Base-by-base conservation (phyloP, 2,113 vertebrate species). In the Rutilus rutilus region DNA sequence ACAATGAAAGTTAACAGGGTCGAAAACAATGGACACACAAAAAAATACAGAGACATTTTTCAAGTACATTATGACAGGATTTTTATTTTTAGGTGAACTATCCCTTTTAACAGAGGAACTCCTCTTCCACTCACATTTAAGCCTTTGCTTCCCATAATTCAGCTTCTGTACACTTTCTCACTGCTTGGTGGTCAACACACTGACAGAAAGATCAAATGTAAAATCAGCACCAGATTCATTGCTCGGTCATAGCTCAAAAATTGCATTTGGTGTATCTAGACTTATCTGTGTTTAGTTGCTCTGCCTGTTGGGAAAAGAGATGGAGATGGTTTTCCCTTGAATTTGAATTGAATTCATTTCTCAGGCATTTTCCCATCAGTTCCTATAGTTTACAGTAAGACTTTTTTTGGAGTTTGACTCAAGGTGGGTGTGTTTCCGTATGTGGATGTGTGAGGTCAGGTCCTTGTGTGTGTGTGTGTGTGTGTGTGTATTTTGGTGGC, bases 401-500 rank as follows among this genome's bases (percentile, higher is more conserved):
- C 12, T 67, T 42, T 67, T 21, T 36, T 80, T 39, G 54, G 83
- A 87, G 80, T 83, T 82, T 84, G 76, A 83, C 73, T 60, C 14
- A 75, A 54, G 77, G 45, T 82, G 57, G 52, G 67, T 86, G 57
- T 78, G 45, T 87, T 54, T 33, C 52, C 59, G 59, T 45, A 27
- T 52, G 57, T 76, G n/a, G 30, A 65, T 47, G 27, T 78, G n/a
- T 75, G 42, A 42, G 42, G 54, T 2, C 6, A 2, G 3, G 5
- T 73, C 14, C 21, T 19, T 65, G 19, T 71, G 36, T 39, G 36
- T 39, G 36, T 62, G 25, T 27, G 33, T 65, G 19, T 89, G 69
- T 50, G 74, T 76, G 42, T 30, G 36, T 75, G 47, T 71, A 15
- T 50, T 42, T 75, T 52, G 75, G 89, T 91, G 89, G 89, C 89